These are phyloP conservation scores for Thalassoma bifasciatum DNA, from an alignment of 2,113 vertebrate genomes.

Conservation along the genomic window DNA sequence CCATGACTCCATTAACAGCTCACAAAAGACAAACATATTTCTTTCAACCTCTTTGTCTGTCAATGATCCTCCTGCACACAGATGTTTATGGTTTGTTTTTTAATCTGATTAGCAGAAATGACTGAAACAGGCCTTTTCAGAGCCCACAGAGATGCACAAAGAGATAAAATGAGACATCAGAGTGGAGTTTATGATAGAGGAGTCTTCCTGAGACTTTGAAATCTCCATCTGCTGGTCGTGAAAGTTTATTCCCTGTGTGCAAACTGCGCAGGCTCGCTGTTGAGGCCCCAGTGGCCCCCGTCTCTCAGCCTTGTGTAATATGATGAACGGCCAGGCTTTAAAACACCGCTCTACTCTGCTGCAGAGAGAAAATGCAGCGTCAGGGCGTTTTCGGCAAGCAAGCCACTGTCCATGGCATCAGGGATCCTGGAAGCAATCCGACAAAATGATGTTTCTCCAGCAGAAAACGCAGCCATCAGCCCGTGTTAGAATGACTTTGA, in stretches of 20 bases:
- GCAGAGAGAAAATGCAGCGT: constrained; percentile 63
- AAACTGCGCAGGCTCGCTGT: constrained; percentile 9
- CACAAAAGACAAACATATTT: neutral
- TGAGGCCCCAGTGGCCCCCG: constrained; percentile 13
- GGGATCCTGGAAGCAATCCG: constrained; percentile 3
- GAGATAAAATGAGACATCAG: constrained; percentile 54
- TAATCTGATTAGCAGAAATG: neutral
- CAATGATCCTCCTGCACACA: neutral
- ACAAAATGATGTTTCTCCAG: constrained; percentile 1
- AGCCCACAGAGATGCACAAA: constrained; percentile 7
- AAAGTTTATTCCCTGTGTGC: constrained; percentile 66
- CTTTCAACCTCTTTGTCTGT: neutral
- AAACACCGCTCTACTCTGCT: constrained; percentile 41
- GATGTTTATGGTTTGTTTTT: neutral
- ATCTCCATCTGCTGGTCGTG: constrained; percentile 68
- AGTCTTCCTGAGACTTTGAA: constrained; percentile 52
- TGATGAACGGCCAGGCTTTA: constrained; percentile 58
- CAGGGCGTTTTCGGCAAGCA: constrained; percentile 63
- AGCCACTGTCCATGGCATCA: constrained; percentile 59
- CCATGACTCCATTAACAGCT: neutral
- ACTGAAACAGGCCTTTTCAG: neutral
- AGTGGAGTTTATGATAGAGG: constrained; percentile 55
- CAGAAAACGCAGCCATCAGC: neutral
- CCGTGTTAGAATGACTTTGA: neutral
- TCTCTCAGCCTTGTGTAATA: constrained; percentile 43